A percentile compares a stretch with the other conserved stretches of the same genome.
phyloP scores from a whole-genome alignment of 2,888 invertebrate genomes.

The Ecdyonurus torrentis region DNA sequence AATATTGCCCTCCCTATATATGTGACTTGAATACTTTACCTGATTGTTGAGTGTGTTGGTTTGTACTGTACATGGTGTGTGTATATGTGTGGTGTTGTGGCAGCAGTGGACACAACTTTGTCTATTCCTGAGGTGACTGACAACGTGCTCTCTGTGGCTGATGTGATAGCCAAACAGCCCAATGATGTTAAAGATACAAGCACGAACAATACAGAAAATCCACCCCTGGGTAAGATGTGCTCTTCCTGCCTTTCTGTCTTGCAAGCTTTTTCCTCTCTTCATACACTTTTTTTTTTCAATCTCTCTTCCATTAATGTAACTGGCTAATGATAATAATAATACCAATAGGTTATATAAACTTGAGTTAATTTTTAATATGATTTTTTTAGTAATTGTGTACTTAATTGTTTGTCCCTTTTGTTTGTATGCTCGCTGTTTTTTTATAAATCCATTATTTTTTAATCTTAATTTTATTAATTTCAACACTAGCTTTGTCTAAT shows the following conservation, averaged over 20 bases:
- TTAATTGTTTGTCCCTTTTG: no score
- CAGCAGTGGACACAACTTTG: slow-evolving; percentile 8
- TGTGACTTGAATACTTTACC: no score
- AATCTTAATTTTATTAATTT: no score
- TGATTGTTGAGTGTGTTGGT: slow-evolving; percentile 10
- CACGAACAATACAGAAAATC: slow-evolving; percentile 7
- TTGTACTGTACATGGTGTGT: slow-evolving; percentile 10
- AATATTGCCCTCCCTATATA: no score
- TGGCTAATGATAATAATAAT: no score
- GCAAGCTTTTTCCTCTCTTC: slow-evolving; percentile 10
- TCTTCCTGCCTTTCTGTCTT: background rate
- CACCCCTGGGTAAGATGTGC: background rate
- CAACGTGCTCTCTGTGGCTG: background rate
- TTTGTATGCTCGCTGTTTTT: no score
- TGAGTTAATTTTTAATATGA: no score
- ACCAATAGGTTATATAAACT: no score
- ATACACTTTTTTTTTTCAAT: background rate
- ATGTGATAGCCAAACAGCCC: background rate
- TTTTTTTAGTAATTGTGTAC: no score
- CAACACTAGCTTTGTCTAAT: no score
- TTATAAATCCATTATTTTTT: no score
- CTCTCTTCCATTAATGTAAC: no score
- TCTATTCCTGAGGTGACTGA: background rate
- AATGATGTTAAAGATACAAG: slow-evolving; percentile 10
- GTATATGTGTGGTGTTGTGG: background rate